A percentile compares a stretch with the other conserved stretches of the same genome.
Evolutionary conservation across 2,797 vertebrate genomes (phyloP).

Genomic region (Huso huso): DNA sequence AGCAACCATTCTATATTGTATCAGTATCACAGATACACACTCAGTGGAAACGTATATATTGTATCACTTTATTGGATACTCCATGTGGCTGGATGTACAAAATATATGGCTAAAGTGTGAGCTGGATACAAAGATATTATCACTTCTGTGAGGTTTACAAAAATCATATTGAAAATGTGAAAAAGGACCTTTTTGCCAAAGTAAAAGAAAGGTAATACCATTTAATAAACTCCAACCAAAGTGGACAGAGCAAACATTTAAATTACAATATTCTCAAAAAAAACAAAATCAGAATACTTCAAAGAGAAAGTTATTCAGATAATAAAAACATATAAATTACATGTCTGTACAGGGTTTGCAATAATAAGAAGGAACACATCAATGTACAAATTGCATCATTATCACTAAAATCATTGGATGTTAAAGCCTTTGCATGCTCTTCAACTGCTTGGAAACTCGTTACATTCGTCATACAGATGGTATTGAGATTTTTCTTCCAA

Average conservation of each 20-base stretch:
- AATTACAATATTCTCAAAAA: constrained; percentile 49
- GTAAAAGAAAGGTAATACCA: constrained; percentile 32
- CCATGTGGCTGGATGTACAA: constrained; percentile 46
- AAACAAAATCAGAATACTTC: constrained; percentile 41
- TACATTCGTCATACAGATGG: too few species aligned
- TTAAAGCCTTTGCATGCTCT: too few species aligned
- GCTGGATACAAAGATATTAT: constrained; percentile 31
- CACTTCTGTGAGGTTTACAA: constrained; percentile 22
- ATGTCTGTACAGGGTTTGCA: constrained; percentile 64
- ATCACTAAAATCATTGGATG: neutral
- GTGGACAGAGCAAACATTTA: constrained; percentile 51
- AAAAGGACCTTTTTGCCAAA: constrained; percentile 45
- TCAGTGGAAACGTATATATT: constrained; percentile 27
- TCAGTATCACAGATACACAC: neutral
- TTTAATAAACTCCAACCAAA: constrained; percentile 39
- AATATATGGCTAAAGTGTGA: constrained; percentile 34
- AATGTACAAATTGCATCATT: constrained; percentile 15
- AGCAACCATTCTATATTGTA: too few species aligned
- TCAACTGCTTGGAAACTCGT: too few species aligned
- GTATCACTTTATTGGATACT: constrained; percentile 62
- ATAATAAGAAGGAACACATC: constrained; percentile 43
- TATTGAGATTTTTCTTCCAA: too few species aligned
- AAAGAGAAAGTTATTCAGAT: constrained; percentile 48
- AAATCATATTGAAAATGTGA: constrained; percentile 47
- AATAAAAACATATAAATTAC: constrained; percentile 83